Evolutionary conservation across 2,888 invertebrate genomes (phyloP).

Genomic region (Nephrotoma flavescens): DNA sequence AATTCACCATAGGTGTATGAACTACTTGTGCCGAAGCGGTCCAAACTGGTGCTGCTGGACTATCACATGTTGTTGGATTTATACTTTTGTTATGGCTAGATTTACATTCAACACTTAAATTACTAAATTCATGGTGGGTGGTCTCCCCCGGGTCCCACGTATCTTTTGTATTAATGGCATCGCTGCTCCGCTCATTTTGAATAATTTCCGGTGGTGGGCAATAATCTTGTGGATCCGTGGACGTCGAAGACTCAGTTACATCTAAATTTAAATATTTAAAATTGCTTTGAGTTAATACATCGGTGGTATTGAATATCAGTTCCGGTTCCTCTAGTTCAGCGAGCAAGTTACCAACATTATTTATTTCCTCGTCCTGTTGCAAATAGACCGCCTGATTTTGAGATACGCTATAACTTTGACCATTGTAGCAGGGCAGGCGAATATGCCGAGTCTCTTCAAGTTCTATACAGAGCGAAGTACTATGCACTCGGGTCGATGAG

Average conservation of each 20-base stretch:
- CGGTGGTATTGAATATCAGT: not conserved
- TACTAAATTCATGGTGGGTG: constrained; percentile 7
- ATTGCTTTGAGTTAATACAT: constrained; percentile 16
- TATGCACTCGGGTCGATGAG: constrained; percentile 21
- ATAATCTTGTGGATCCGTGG: not conserved
- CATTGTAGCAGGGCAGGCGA: constrained; percentile 72
- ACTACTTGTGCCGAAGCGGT: constrained; percentile 19
- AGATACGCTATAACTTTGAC: constrained; percentile 76
- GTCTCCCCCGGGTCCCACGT: constrained; percentile 54
- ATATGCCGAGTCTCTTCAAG: constrained; percentile 56
- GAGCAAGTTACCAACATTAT: constrained; percentile 53
- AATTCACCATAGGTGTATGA: constrained; percentile 22
- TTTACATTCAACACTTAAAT: constrained; percentile 19
- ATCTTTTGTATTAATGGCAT: constrained; percentile 22
- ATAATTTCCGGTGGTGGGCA: not conserved
- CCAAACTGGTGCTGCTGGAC: constrained; percentile 6
- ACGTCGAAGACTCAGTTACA: not conserved
- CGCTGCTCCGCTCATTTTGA: constrained; percentile 34
- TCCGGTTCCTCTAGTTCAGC: constrained; percentile 44
- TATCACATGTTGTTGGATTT: constrained; percentile 8
- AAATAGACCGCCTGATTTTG: constrained; percentile 80
- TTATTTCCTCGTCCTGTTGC: constrained; percentile 40
- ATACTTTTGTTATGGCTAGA: constrained; percentile 21
- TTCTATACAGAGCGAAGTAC: constrained; percentile 11
- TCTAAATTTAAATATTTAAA: constrained; percentile 12